Evolutionary conservation across 2,113 vertebrate species (phyloP).

Genomic region (Centropus bengalensis): DNA sequence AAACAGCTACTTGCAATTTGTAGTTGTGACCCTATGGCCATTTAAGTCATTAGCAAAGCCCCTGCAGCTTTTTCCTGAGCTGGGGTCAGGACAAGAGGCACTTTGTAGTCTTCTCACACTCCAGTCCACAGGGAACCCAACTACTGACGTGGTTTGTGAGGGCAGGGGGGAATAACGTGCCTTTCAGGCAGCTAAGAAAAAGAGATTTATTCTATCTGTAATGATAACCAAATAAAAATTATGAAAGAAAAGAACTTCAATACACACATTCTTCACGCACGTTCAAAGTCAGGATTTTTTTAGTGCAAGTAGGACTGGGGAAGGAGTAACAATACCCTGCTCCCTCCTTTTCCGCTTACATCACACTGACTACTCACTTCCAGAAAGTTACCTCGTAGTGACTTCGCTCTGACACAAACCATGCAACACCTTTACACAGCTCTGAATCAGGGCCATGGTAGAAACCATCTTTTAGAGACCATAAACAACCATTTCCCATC

Average conservation of each 20-base stretch:
- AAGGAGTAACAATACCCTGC: background rate
- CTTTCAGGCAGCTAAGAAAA: background rate
- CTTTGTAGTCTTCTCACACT: background rate
- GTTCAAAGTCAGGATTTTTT: background rate
- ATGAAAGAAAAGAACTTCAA: background rate
- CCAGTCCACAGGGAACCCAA: background rate
- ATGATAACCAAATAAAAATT: background rate
- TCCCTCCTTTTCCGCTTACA: background rate
- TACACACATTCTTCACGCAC: background rate
- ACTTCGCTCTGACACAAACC: background rate
- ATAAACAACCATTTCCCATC: background rate
- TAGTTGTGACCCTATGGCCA: background rate
- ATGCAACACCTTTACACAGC: rapidly evolving
- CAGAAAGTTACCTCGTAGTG: background rate
- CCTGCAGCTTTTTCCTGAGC: background rate
- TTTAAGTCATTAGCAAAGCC: background rate
- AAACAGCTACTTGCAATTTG: background rate
- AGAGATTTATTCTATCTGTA: background rate
- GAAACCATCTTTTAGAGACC: background rate
- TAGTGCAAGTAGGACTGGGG: too few relatives aligned
- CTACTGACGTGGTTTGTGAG: background rate
- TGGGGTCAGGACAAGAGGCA: background rate
- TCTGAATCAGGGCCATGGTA: background rate
- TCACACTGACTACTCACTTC: rapidly evolving
- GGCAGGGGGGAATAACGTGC: rapidly evolving